Conservation (phyloP, 2,113 vertebrate genomes). For the Nannospalax galili region DNA sequence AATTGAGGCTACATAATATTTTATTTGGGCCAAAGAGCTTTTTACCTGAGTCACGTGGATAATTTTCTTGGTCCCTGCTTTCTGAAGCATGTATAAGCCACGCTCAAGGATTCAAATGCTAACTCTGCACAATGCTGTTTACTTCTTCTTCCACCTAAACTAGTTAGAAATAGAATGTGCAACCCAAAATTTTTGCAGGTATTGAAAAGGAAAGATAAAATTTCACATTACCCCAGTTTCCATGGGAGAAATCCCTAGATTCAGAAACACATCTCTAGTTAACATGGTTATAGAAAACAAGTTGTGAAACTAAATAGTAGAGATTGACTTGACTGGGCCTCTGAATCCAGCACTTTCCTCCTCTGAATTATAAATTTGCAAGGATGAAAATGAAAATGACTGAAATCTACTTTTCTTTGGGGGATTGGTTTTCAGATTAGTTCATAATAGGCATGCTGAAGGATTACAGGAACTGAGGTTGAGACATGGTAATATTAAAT, state of each 20-base stretch:
- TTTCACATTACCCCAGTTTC: not conserved
- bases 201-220: not conserved
- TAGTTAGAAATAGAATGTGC: constrained; percentile 3
- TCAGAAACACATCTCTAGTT: constrained; percentile 37
- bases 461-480: not conserved
- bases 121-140: not conserved
- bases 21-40: constrained; percentile 15
- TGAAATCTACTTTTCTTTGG: constrained; percentile 62
- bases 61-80: not conserved
- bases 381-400: constrained; percentile 68
- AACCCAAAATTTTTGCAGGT: not conserved
- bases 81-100: not conserved
- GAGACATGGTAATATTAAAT: not conserved
- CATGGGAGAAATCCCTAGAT: not conserved
- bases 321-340: constrained; percentile 11
- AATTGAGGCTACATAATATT: not conserved
- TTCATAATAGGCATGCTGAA: not conserved
- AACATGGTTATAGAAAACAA: constrained; percentile 36
- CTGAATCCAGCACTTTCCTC: constrained; percentile 33
- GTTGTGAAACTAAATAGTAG: constrained; percentile 36
- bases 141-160: not conserved
- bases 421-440: constrained; percentile 41
- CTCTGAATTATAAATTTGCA: constrained; percentile 54
- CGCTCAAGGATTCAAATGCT: not conserved
- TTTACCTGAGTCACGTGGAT: not conserved